Conservation (phyloP, 2,797 vertebrate species). For the Platyrinchus mystaceus region DNA sequence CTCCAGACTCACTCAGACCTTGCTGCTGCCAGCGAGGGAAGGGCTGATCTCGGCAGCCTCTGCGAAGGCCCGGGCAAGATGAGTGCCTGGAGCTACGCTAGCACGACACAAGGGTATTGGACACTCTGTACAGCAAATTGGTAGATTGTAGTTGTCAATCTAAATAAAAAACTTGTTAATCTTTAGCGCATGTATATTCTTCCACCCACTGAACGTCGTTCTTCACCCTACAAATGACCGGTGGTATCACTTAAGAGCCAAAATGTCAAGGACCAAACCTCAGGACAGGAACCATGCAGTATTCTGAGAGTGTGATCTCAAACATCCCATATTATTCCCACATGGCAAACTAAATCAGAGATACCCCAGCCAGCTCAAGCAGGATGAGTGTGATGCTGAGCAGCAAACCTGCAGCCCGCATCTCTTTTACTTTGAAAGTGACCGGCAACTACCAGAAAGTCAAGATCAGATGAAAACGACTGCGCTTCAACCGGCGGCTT, state of each 20-base stretch:
- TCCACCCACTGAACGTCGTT: neutral
- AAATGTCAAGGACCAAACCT: neutral
- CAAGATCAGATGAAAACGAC: neutral
- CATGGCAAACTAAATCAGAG: neutral
- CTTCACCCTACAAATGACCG: neutral
- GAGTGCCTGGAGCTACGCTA: rapidly evolving
- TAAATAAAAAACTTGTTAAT: neutral
- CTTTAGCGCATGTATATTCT: neutral
- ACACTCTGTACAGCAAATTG: neutral
- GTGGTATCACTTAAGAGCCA: neutral
- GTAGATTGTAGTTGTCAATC: neutral
- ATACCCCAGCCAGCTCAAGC: neutral
- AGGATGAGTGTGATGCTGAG: neutral
- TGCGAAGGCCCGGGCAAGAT: rapidly evolving
- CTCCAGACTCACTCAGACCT: neutral
- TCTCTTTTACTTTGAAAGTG: neutral
- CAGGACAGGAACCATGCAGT: neutral
- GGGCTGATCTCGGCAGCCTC: neutral
- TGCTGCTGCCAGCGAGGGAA: neutral
- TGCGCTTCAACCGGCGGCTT: rapidly evolving
- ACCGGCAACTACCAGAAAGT: neutral
- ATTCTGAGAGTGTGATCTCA: neutral
- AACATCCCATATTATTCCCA: rapidly evolving
- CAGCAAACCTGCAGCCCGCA: neutral
- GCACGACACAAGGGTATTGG: rapidly evolving